Conservation (phyloP, 35 echinoderm and acorn worm species). For the Amphiura filiformis region DNA sequence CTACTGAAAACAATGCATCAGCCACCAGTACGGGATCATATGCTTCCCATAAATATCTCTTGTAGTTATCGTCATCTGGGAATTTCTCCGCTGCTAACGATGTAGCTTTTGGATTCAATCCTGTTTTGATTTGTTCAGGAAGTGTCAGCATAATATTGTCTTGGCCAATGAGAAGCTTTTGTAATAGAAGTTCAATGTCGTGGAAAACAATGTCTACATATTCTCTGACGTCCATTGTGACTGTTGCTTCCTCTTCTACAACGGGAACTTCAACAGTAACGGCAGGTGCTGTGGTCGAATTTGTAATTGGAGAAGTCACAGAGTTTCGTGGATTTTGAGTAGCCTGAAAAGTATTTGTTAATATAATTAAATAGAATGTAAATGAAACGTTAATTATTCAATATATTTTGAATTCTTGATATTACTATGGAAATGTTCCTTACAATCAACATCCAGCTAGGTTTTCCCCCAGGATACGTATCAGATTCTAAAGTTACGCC, state of each 20-base stretch:
- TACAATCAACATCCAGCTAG: too few relatives aligned
- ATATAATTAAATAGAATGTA: not conserved
- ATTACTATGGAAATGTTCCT: too few relatives aligned
- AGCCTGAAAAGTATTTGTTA: too few relatives aligned
- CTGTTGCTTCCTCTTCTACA: not conserved
- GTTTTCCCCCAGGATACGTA: too few relatives aligned
- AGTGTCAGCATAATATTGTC: not conserved
- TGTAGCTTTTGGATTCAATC: not conserved
- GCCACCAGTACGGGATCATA: constrained; percentile 81
- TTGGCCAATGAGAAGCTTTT: not conserved
- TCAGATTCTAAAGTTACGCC: too few relatives aligned
- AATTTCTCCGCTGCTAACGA: not conserved
- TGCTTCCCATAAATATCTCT: constrained; percentile 38
- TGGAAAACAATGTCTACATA: not conserved
- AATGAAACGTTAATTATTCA: not conserved
- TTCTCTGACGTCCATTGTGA: not conserved
- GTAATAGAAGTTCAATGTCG: not conserved
- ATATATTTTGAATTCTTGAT: not conserved
- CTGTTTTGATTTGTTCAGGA: not conserved
- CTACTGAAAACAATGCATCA: constrained; percentile 85
- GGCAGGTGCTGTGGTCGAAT: not conserved
- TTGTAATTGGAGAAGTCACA: too few relatives aligned
- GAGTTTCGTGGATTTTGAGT: too few relatives aligned
- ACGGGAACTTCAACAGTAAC: not conserved
- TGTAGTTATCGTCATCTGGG: constrained; percentile 8